Conservation (phyloP, 2,113 vertebrate genomes). For the Chloropsis hardwickii region DNA sequence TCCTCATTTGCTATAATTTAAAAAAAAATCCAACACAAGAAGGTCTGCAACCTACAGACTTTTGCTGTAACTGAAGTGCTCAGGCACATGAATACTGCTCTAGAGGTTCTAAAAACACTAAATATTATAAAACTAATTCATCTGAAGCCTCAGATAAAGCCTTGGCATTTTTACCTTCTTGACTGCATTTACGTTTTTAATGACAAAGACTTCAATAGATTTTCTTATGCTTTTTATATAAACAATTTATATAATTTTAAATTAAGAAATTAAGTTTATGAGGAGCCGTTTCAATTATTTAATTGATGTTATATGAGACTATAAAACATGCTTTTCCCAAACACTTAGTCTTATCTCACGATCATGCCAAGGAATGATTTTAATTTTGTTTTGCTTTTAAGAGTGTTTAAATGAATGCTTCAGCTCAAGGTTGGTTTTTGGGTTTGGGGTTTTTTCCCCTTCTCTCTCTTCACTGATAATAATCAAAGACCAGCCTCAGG, state of each 20-base stretch:
- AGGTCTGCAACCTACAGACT: not conserved
- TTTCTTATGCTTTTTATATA: not conserved
- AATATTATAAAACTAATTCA: not conserved
- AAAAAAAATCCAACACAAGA: not conserved
- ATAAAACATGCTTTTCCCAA: not conserved
- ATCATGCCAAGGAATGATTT: not conserved
- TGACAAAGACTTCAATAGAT: not conserved
- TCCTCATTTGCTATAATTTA: not conserved
- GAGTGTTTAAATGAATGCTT: not conserved
- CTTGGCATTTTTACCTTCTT: not conserved
- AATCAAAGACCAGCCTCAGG: not conserved
- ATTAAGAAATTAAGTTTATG: not conserved
- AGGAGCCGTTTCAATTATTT: not conserved
- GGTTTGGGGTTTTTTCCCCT: accelerated
- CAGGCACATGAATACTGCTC: not conserved
- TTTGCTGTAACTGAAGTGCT: not conserved
- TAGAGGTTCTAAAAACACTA: not conserved
- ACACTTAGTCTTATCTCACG: not conserved
- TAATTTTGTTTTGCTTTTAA: not conserved
- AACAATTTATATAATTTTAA: not conserved
- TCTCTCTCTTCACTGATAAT: not conserved
- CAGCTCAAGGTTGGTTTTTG: not conserved
- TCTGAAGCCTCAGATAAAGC: not conserved
- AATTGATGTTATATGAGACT: not conserved
- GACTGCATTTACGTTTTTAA: not conserved